These are phyloP conservation scores for Acanthosepion pharaonis DNA, from an alignment of 2,888 invertebrate genomes.

Conservation along the genomic window DNA sequence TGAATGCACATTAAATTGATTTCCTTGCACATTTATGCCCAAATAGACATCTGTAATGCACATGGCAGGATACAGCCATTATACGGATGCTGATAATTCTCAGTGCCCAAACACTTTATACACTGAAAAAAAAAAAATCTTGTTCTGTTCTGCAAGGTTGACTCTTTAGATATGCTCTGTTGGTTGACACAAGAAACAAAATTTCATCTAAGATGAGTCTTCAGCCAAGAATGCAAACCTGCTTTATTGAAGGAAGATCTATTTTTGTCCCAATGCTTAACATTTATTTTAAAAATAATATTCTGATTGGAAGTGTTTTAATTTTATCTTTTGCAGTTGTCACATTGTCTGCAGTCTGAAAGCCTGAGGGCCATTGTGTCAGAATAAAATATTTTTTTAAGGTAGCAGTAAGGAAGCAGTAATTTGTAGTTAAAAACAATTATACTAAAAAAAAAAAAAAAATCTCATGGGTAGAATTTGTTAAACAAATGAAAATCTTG, in stretches of 20 bases:
- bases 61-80: not conserved
- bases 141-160: not conserved
- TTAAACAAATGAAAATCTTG: no score
- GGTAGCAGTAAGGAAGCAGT: no score
- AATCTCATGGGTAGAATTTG: no score
- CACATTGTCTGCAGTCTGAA: not conserved
- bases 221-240: not conserved
- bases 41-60: not conserved
- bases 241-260: not conserved
- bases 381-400: no score
- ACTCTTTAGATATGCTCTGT: not conserved
- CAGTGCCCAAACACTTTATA: not conserved
- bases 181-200: not conserved
- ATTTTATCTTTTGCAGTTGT: not conserved
- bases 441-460: no score
- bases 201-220: not conserved
- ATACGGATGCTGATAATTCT: not conserved
- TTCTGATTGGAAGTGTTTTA: not conserved
- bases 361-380: not conserved
- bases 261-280: not conserved
- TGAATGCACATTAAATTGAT: not conserved
- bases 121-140: not conserved
- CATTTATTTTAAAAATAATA: no score
- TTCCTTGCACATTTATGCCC: not conserved
- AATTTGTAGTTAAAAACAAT: no score